A percentile compares a stretch with the other conserved stretches of the same genome.
Conservation (phyloP, 2,797 vertebrate species). For the Sebastiscus albofasciatus region DNA sequence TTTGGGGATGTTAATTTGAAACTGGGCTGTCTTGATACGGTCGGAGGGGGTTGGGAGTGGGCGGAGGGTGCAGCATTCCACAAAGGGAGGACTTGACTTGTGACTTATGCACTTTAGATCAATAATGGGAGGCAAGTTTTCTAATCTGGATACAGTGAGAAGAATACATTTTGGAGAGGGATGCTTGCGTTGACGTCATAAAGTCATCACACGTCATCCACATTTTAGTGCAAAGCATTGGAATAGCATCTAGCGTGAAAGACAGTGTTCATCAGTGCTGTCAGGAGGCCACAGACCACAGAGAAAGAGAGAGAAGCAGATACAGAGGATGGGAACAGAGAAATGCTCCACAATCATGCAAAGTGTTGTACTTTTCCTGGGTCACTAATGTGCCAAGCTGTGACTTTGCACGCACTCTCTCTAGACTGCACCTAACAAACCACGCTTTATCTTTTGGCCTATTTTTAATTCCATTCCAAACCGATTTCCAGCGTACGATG, state of each 20-base stretch:
- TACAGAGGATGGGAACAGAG: neutral
- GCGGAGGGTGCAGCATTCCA: slow-evolving; percentile 50
- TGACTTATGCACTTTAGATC: slow-evolving; percentile 51
- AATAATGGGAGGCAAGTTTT: slow-evolving; percentile 39
- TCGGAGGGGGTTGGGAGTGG: slow-evolving; percentile 40
- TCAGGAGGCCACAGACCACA: neutral
- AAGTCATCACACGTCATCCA: slow-evolving; percentile 10
- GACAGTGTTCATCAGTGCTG: neutral
- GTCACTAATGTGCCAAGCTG: slow-evolving; percentile 18
- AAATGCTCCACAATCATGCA: slow-evolving; percentile 51
- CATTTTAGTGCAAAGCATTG: slow-evolving; percentile 1
- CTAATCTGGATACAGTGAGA: slow-evolving; percentile 28
- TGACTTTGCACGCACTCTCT: slow-evolving; percentile 10
- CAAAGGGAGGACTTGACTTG: slow-evolving; percentile 62
- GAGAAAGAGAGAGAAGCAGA: slow-evolving; percentile 1
- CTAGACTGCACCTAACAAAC: neutral
- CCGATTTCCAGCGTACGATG: neutral
- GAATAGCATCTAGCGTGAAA: neutral
- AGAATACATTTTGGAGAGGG: slow-evolving; percentile 1
- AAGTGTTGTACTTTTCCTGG: slow-evolving; percentile 67
- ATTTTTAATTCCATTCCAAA: neutral
- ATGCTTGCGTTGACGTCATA: slow-evolving; percentile 18
- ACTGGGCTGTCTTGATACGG: slow-evolving; percentile 36
- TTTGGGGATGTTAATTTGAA: slow-evolving; percentile 55
- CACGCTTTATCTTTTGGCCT: neutral